Conservation (phyloP, 2,888 invertebrate species). For the Tortricodes alternella region DNA sequence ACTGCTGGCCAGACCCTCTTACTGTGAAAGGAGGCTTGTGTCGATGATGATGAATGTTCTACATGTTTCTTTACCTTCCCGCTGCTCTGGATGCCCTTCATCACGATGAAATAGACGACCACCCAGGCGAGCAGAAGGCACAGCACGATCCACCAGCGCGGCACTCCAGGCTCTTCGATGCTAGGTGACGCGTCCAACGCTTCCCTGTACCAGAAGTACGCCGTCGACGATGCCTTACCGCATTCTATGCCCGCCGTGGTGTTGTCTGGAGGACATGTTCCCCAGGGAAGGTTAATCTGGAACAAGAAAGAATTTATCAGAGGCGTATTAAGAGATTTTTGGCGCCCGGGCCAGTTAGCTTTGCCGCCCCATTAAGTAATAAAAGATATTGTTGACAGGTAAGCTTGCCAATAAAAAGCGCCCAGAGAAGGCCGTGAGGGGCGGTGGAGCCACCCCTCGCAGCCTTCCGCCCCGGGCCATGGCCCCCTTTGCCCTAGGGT, state of each 20-base stretch:
- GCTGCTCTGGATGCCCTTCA: constrained; percentile 98
- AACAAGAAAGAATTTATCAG: neutral
- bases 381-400: too few relatives aligned
- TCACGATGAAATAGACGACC: constrained; percentile 96
- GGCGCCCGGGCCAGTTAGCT: too few relatives aligned
- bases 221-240: constrained; percentile 91
- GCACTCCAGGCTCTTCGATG: constrained; percentile 91
- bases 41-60: too few relatives aligned
- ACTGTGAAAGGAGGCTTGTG: too few relatives aligned
- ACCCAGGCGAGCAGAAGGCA: constrained; percentile 95
- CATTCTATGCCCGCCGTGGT: constrained; percentile 89
- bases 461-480: too few relatives aligned
- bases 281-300: constrained; percentile 93
- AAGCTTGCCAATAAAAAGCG: too few relatives aligned
- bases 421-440: too few relatives aligned
- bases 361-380: too few relatives aligned
- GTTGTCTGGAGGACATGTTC: constrained; percentile 88
- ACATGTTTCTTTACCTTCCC: constrained; percentile 87
- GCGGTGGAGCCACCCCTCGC: too few relatives aligned
- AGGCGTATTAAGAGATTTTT: neutral
- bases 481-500: too few relatives aligned
- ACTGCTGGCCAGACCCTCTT: too few relatives aligned
- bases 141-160: constrained; percentile 96
- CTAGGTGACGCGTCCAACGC: constrained; percentile 94
- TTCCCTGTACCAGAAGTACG: constrained; percentile 96